Evolutionary conservation across 2,888 invertebrate genomes (phyloP).

Genomic region (Erpobdella octoculata): DNA sequence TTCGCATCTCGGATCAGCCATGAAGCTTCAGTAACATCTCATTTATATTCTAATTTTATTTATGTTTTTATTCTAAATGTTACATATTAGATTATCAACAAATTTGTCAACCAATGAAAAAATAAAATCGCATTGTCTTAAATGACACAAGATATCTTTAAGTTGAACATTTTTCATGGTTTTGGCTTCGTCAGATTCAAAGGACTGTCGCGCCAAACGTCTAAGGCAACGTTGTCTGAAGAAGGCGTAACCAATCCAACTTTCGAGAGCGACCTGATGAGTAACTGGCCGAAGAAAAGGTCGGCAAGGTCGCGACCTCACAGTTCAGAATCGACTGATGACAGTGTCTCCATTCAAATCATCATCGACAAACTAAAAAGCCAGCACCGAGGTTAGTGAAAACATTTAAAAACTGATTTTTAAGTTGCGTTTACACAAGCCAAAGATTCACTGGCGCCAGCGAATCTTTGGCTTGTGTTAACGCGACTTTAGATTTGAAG

Average conservation of each 20-base stretch:
- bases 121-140: too few species aligned
- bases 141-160: too few species aligned
- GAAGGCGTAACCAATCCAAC: background rate
- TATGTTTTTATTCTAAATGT: background rate
- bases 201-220: background rate
- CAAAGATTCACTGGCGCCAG: too few species aligned
- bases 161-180: background rate
- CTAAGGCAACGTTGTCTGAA: background rate
- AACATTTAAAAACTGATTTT: too few species aligned
- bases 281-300: background rate
- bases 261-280: background rate
- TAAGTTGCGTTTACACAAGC: too few species aligned
- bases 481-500: too few species aligned
- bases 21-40: slow-evolving; percentile 39
- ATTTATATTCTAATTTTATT: background rate
- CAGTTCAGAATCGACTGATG: background rate
- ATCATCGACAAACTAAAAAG: background rate
- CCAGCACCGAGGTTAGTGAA: background rate
- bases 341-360: background rate
- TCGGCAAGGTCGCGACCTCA: background rate
- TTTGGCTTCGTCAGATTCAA: background rate
- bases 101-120: too few species aligned
- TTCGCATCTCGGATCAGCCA: slow-evolving; percentile 68
- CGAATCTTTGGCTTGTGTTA: too few species aligned
- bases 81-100: too few species aligned